Conservation (phyloP, 2,113 vertebrate species). For the Sinocyclocheilus grahami region DNA sequence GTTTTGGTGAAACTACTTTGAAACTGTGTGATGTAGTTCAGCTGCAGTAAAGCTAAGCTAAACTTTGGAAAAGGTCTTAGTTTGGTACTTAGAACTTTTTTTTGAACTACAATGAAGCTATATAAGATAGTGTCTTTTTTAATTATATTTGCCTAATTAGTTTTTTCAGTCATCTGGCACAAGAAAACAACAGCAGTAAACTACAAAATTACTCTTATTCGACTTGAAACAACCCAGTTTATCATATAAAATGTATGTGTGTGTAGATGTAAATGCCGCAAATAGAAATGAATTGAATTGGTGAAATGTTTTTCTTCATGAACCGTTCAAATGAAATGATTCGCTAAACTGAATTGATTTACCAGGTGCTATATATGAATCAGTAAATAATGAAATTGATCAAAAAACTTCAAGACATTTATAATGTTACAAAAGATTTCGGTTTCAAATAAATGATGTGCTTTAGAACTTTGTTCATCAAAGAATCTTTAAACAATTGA, state of each 20-base stretch:
- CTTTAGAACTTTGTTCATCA: not conserved
- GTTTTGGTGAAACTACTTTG: not conserved
- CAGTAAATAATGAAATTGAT: too few species aligned
- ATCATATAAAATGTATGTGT: too few species aligned
- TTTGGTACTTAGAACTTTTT: not conserved
- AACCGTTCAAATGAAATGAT: too few species aligned
- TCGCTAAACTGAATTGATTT: too few species aligned
- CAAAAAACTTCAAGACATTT: too few species aligned
- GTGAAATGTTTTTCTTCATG: too few species aligned
- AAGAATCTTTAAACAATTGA: not conserved
- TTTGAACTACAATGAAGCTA: not conserved
- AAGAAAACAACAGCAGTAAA: not conserved
- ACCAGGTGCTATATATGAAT: too few species aligned
- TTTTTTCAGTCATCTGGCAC: not conserved
- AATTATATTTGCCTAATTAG: too few species aligned
- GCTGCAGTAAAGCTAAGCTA: not conserved
- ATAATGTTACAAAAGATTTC: not conserved
- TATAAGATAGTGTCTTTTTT: not conserved
- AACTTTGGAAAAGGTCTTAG: not conserved
- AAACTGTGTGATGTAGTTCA: not conserved
- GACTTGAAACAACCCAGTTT: too few species aligned
- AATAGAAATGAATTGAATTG: too few species aligned
- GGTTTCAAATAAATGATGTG: not conserved
- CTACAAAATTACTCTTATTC: not conserved
- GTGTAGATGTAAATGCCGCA: too few species aligned